Percentiles rank a stretch among this genome's conserved stretches.
These are phyloP conservation scores for Nasonia giraulti DNA, from an alignment of 1,140 invertebrate genomes.

Conservation along the genomic window DNA sequence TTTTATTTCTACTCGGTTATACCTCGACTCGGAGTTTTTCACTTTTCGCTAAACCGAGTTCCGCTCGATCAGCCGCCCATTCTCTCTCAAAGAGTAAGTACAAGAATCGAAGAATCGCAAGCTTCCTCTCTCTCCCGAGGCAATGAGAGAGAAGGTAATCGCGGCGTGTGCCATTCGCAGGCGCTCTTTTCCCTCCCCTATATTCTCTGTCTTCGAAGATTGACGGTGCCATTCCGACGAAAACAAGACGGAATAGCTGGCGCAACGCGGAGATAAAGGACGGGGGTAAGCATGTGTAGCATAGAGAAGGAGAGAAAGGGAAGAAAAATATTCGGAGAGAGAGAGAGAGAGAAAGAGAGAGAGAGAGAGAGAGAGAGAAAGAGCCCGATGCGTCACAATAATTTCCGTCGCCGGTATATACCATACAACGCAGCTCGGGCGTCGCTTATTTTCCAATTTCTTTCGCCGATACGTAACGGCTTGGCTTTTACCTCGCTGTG, in stretches of 20 bases:
- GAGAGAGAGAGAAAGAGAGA: not conserved
- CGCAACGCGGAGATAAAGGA: not conserved
- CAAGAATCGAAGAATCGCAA: not conserved
- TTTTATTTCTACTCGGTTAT: too few species aligned
- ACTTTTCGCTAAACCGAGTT: not conserved
- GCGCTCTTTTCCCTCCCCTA: not conserved
- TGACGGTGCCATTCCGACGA: slow-evolving; percentile 26
- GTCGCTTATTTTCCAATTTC: slow-evolving; percentile 39
- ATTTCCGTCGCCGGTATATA: slow-evolving; percentile 3
- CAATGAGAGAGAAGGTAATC: slow-evolving; percentile 45
- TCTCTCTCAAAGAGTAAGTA: not conserved
- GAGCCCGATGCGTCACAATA: slow-evolving; percentile 25
- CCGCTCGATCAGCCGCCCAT: not conserved
- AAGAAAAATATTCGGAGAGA: slow-evolving; percentile 24
- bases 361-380: not conserved
- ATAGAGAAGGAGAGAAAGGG: not conserved
- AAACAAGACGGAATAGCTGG: slow-evolving; percentile 34
- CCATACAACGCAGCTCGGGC: not conserved
- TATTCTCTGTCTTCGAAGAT: not conserved
- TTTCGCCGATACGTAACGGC: not conserved
- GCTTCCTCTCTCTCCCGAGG: not conserved
- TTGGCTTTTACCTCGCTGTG: not conserved
- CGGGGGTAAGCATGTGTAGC: too few species aligned
- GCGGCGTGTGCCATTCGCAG: slow-evolving; percentile 39
- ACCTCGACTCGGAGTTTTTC: too few species aligned